Evolutionary conservation across 1,140 invertebrate species (phyloP), one percentile per base, ranked within the genome.

Genomic region (Notospermus geniculatus): DNA sequence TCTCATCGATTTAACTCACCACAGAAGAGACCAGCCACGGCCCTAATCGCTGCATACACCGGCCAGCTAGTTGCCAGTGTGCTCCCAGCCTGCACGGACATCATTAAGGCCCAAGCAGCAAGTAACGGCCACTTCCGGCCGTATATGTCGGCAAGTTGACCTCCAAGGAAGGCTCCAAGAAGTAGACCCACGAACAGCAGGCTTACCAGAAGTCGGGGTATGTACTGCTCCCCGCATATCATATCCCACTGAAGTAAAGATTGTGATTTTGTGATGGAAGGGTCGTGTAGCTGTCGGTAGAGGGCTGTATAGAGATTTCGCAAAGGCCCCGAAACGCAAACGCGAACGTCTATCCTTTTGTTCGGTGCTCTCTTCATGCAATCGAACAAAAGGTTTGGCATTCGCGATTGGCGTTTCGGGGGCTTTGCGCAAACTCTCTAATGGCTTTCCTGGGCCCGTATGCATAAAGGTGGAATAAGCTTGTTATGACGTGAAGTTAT

Each of bases 131-230:
- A 70, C 54, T 64, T 68, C 15, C 74, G 57, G 22, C 74, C 74
- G 61, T 71, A 72, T 2, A 70, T 56, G 58, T 76, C 74, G 1
- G 68, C 71, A 30, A 76, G 46, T 53, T 74, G 74, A 30, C 74
- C 74, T 30, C 70, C 69, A n/a, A 72, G 55, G 9, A 70, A 22
- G 39, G 72, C 73, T 1, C 74, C 74, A 41, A 73, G 19, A 2
- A 73, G 59, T 0, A 76, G 65, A 9, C 74, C 74, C 29, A 62
- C 58, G 72, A 76, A 74, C 57, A 73, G 70, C 36, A 76, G 52
- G 0, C 72, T 73, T 15, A 70, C 72, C 13, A 76, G 71, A 17
- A 61, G 58, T 25, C 64, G 60, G n/a, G 64, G 41, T 25, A 75
- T 56, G 27, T 59, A 65, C 2, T 39, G 43, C 17, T 60, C 52